These are phyloP conservation scores for Ptychadena robeensis DNA, from an alignment of 2,797 vertebrate genomes.

Conservation along the genomic window DNA sequence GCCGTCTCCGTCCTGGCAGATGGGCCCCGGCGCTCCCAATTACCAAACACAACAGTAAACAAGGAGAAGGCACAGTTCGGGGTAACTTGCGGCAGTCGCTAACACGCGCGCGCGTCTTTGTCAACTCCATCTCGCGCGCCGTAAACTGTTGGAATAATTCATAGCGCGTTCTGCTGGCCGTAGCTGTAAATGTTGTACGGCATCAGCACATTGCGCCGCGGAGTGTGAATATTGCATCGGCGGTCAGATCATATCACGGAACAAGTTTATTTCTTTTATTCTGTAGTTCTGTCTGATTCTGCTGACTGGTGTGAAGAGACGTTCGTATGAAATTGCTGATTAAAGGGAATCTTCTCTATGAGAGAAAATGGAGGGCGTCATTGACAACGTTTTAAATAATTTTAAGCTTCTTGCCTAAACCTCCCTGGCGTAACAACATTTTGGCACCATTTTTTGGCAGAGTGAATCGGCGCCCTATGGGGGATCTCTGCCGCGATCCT, in stretches of 20 bases:
- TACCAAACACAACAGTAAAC: constrained; percentile 59
- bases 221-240: neutral
- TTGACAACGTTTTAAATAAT: too few relatives aligned
- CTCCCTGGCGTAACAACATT: too few relatives aligned
- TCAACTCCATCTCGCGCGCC: neutral
- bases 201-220: neutral
- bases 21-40: constrained; percentile 61
- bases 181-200: neutral
- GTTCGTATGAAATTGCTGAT: neutral
- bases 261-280: neutral
- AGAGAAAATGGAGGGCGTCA: too few relatives aligned
- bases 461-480: too few relatives aligned
- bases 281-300: neutral
- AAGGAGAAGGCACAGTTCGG: constrained; percentile 22
- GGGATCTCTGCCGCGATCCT: too few relatives aligned
- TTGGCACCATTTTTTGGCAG: too few relatives aligned
- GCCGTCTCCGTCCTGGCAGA: constrained; percentile 57
- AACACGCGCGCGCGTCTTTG: neutral
- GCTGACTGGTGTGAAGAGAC: neutral
- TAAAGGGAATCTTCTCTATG: neutral
- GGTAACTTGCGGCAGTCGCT: neutral
- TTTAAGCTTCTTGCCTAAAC: too few relatives aligned
- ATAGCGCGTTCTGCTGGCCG: neutral
- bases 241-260: neutral
- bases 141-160: neutral